Conservation (phyloP, 2,113 vertebrate genomes). For the Alouatta palliata region DNA sequence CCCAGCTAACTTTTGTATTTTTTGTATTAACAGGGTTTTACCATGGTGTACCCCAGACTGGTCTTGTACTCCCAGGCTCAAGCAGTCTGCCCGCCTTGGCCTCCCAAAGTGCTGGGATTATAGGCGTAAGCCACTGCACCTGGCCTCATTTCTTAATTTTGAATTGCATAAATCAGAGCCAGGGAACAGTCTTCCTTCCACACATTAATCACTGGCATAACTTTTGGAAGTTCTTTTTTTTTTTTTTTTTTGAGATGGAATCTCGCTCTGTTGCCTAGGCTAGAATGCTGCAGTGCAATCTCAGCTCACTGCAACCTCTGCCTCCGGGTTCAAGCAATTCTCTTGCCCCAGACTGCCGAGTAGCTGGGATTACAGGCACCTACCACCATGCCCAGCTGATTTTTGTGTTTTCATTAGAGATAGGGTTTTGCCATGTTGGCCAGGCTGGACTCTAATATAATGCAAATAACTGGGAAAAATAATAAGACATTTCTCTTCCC, state of each 20-base stretch:
- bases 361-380: too few relatives aligned
- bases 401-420: too few relatives aligned
- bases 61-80: not conserved
- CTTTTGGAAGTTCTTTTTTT: not conserved
- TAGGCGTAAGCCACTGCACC: not conserved
- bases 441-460: not conserved
- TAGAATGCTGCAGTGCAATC: too few relatives aligned
- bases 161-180: not conserved
- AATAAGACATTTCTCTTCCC: not conserved
- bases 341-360: too few relatives aligned
- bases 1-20: not conserved
- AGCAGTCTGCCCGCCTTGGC: too few relatives aligned
- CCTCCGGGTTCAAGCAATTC: too few relatives aligned
- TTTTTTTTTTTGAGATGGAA: not conserved
- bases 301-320: too few relatives aligned
- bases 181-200: not conserved
- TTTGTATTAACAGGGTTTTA: not conserved
- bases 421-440: too few relatives aligned
- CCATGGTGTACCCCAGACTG: not conserved
- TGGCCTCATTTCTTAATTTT: not conserved
- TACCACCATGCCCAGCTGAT: too few relatives aligned
- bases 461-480: not conserved
- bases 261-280: not conserved
- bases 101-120: not conserved
- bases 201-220: not conserved